Evolutionary conservation across 1,140 invertebrate species (phyloP), one percentile per base, ranked within the genome.

Genomic region (Hypothenemus hampei): DNA sequence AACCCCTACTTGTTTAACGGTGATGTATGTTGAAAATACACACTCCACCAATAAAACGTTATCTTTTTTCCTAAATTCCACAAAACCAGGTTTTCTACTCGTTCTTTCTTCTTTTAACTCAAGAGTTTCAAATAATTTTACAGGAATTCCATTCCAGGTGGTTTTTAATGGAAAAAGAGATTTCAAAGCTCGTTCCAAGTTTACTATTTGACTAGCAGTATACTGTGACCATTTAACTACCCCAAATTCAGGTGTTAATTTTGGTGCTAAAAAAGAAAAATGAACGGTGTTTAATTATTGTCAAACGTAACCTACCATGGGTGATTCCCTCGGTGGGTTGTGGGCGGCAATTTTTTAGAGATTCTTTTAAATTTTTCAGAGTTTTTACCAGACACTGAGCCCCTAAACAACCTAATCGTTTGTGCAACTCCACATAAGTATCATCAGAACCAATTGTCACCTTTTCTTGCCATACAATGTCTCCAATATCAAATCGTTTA

Each of bases 401-500:
- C 29, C 91, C 91, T 60, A 84, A 65, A 23, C 76, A 69, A 1
- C 87, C 81, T 56, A 95, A 67, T 52, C 76, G 74, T 5, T 75
- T 57, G 60, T 81, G 76, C 39, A 96, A 71, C 62, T 91, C 79
- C 23, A 80, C 77, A 63, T 85, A 75, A 22, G 79, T 81, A 57
- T 83, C 78, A 63, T 86, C 67, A 15, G 77, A 65, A 33, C 71
- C 65, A 44, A 96, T 81, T 47, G 71, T 8, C 35, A 86, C 69
- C 66, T 74, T 70, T 66, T 77, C 70, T 70, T 90, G 85, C 15
- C 76, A 68, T 55, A 95, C 70, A 58, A 95, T 82, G 64, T 91
- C 82, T 48, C 93, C 93, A 62, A 87, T 75, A 77, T 96, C 93
- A 80, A 95, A 96, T 59, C 82, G 81, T 69, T 90, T 78, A 16